A percentile compares a stretch with the other conserved stretches of the same genome.
Evolutionary conservation across 2,888 invertebrate species (phyloP).

Genomic region (Griposia aprilina): DNA sequence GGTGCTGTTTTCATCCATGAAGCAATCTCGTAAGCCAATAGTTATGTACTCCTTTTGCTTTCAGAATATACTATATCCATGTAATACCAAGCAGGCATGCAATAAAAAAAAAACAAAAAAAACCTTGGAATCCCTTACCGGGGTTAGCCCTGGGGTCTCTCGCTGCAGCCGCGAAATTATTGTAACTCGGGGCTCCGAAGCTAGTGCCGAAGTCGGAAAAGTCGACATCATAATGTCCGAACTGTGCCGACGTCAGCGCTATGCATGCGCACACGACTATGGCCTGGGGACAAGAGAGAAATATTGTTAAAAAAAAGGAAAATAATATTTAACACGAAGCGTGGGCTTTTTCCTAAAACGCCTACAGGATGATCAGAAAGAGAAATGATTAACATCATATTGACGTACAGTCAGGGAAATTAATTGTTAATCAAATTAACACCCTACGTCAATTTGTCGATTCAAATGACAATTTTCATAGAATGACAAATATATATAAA

Average conservation of each 20-base stretch:
- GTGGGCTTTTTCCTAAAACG: background rate
- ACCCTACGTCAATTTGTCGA: background rate
- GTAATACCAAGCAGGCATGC: slow-evolving; percentile 10
- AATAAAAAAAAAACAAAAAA: slow-evolving; percentile 1
- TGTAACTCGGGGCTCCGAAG: slow-evolving; percentile 85
- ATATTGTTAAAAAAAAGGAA: background rate
- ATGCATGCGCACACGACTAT: slow-evolving; percentile 85
- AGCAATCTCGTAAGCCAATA: too few species aligned
- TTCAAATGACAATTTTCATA: background rate
- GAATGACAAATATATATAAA: background rate
- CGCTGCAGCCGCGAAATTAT: slow-evolving; percentile 82
- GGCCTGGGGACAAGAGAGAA: slow-evolving; percentile 80
- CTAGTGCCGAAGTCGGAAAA: slow-evolving; percentile 84
- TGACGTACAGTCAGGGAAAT: background rate
- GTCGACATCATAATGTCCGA: slow-evolving; percentile 75
- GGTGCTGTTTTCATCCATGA: too few species aligned
- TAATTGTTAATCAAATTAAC: background rate
- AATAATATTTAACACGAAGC: background rate
- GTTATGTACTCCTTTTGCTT: too few species aligned
- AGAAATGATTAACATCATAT: background rate
- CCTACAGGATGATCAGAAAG: background rate
- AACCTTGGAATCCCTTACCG: slow-evolving; percentile 76
- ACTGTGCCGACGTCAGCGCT: slow-evolving; percentile 85
- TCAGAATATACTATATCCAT: too few species aligned
- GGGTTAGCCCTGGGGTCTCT: slow-evolving; percentile 91